Base-by-base conservation (phyloP, 2,888 invertebrate species). In the Ernsta delagoae region DNA sequence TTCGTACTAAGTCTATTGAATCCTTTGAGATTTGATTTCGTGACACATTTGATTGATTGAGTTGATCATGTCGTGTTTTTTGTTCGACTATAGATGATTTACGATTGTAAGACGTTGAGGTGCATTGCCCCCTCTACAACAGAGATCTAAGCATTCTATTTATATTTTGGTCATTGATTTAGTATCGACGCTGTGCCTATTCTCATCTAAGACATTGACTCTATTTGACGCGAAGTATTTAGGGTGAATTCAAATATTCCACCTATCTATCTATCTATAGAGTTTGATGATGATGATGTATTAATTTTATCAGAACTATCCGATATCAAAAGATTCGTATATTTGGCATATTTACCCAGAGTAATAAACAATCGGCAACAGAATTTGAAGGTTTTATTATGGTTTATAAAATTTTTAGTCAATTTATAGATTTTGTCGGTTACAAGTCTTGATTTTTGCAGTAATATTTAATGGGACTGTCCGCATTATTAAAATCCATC, bases 11-110 rank as follows among this genome's bases (percentile, higher is more conserved):
- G 48, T 62, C 68, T 68, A 68, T 68, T 57, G 57, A 68, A 68
- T 68, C 68, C 62, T 68, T 57, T 57, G 68, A 68, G 57, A 34
- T 68, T 68, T 62, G 68, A 68, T 68, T 68, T 68, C 62, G 68
- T 68, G 68, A 63, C 59, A 63, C 68, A 63, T 62, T 59, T 69
- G 68, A 69, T 69, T 63, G 61, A 69, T 69, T 62, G 63, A 57
- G 16, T 69, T 62, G 62, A 57, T n/a, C 61, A 57, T 62, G 68
- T 50, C 63, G 36, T 69, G 67, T 69, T 63, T 69, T 69, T 69
- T 69, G 63, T 34, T 63, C 41, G 41, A 48, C 36, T 50, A 9
- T 16, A 57, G 48, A 69, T 63, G 57, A 63, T 34, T 34, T 63
- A 61, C 50, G 57, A 62, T 34, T 57, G 31, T 48, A 39, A 36